Conservation (phyloP, 2,113 vertebrate genomes). For the Pampusana beccarii region DNA sequence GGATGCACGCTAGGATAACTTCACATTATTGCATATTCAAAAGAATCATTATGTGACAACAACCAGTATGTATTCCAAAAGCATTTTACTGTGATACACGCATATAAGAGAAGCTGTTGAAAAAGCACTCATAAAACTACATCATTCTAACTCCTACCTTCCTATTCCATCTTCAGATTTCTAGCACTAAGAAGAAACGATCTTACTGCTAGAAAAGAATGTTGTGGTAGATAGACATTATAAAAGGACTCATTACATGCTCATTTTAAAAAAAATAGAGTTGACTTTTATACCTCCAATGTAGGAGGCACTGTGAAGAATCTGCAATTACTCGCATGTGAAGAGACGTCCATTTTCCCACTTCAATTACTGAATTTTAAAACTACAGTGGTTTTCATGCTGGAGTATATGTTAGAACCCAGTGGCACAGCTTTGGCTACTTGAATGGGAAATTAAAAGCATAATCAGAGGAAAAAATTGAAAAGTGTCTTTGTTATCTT, state of each 20-base stretch:
- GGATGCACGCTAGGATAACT: not conserved
- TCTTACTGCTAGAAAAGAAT: not conserved
- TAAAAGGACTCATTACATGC: not conserved
- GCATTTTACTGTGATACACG: not conserved
- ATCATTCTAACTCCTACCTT: not conserved
- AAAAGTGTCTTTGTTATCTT: not conserved
- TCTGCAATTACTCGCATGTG: not conserved
- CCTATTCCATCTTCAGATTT: not conserved
- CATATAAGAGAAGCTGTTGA: not conserved
- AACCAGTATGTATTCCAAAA: not conserved
- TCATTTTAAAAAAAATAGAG: not conserved
- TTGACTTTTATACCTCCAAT: not conserved
- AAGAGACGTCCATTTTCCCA: not conserved
- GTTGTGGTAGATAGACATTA: not conserved
- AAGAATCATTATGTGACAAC: not conserved
- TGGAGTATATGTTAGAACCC: not conserved
- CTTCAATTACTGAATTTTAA: not conserved
- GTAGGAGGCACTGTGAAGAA: not conserved
- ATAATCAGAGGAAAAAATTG: not conserved
- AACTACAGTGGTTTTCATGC: not conserved
- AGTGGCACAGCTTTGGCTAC: not conserved
- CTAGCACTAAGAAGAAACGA: not conserved
- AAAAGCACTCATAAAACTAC: not conserved
- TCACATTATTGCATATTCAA: not conserved
- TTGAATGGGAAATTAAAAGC: not conserved